Evolutionary conservation across 2,888 invertebrate species (phyloP).

Genomic region (Selenia dentaria): DNA sequence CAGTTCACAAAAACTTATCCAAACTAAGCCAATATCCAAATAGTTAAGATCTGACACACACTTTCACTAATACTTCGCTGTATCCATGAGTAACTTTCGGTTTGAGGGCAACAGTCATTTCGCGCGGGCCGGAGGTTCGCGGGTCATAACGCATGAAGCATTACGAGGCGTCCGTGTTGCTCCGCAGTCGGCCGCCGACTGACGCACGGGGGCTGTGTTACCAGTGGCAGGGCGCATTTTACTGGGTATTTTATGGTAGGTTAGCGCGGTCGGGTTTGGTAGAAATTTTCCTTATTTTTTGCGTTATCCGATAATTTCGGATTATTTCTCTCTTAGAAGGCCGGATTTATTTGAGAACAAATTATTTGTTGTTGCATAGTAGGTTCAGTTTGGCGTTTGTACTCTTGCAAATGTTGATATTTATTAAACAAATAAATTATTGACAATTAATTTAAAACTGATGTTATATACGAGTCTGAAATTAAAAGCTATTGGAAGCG

Average conservation of each 20-base stretch:
- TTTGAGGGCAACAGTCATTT: constrained; percentile 53
- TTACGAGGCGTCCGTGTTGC: constrained; percentile 55
- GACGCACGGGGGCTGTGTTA: constrained; percentile 53
- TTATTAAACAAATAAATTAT: no score
- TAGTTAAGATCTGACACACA: constrained; percentile 45
- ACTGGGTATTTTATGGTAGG: constrained; percentile 14
- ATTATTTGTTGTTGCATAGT: no score
- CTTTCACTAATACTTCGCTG: constrained; percentile 59
- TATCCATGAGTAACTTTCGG: constrained; percentile 49
- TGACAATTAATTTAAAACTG: no score
- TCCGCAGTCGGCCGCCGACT: constrained; percentile 69
- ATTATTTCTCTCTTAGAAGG: no score
- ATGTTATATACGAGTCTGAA: no score
- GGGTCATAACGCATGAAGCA: constrained; percentile 40
- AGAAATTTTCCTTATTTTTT: no score
- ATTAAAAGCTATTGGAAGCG: no score
- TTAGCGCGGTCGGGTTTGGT: constrained; percentile 11
- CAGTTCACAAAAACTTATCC: constrained; percentile 20
- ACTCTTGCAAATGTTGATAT: no score
- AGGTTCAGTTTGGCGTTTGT: no score
- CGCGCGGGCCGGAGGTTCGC: constrained; percentile 46
- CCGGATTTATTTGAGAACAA: no score
- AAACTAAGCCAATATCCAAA: constrained; percentile 14
- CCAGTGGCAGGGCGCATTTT: constrained; percentile 35
- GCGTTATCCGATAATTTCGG: no score